Base-by-base conservation (phyloP, 2,113 vertebrate genomes). In the Ardeotis arabs region DNA sequence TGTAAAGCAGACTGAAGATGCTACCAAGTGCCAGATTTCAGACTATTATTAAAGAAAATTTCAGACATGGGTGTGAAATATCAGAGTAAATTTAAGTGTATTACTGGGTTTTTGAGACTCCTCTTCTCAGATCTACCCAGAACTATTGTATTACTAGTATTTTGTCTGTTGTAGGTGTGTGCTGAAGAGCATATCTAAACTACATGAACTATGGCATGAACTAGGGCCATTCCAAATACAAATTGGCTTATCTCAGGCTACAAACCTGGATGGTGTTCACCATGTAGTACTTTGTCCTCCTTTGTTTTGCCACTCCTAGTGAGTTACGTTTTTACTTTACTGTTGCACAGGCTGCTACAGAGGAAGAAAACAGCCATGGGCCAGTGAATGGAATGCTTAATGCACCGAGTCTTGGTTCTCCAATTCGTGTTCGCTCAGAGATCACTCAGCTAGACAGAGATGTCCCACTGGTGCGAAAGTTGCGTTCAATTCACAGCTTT, bases 401-500 rank as follows among this genome's bases (percentile, higher is more conserved):
- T 72, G 98, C 98, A 15, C 99, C 98, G 3, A 99, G 99, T 88
- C 98, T 99, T 4, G 99, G 99, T 17, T 99, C 99, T 44, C 99
- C 99, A 4, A 95, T 99, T 92, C 98, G 99, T 69, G 98, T 99
- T 63, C 98, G 98, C 49, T 98, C 99, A 12, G 99, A 99, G 93
- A 99, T 96, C 76, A 98, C 96, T 45, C 98, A 98, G 63, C 97
- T 98, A n/a, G 99, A 99, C 70, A 98, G 98, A 69, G 99, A 99
- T 33, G 98, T 98, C 29, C 98, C 99, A 2, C 96, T 99, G 83
- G 97, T 99, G 95, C 99, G 99, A 29, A 99, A 99, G 96, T 97
- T 99, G 41, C 99, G 99, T 69, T 99, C 99, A 74, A 99, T 99
- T 84, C 99, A 99, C 96, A 99, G 99, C 97, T 99, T 99, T 93